phyloP scores from a whole-genome alignment of 2,888 invertebrate species.

The Andrena minutula region DNA sequence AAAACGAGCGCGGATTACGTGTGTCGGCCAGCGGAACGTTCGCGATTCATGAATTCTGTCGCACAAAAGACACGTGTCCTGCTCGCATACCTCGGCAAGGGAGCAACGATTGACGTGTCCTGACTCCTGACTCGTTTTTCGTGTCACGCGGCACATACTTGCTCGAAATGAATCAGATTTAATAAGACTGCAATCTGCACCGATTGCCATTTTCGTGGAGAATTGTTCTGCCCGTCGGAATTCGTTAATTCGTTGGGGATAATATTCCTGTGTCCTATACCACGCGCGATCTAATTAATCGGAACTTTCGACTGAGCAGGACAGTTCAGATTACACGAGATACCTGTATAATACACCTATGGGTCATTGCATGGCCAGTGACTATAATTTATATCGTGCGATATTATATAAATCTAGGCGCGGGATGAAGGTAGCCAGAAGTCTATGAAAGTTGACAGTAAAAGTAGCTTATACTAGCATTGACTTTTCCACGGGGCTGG shows the following conservation, averaged over 20 bases:
- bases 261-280: neutral
- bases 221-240: neutral
- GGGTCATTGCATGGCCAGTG: neutral
- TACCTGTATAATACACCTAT: neutral
- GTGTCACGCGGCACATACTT: neutral
- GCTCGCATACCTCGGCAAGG: slow-evolving; percentile 23
- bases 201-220: neutral
- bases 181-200: neutral
- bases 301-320: slow-evolving; percentile 20
- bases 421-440: slow-evolving; percentile 24
- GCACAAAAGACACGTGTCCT: slow-evolving; percentile 33
- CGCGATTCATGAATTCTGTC: slow-evolving; percentile 34
- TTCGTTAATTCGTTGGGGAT: neutral
- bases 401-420: slow-evolving; percentile 43
- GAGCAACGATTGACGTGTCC: slow-evolving; percentile 30
- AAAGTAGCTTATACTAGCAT: slow-evolving; percentile 30
- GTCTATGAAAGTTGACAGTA: slow-evolving; percentile 43
- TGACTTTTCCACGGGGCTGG: neutral
- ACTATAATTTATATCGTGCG: slow-evolving; percentile 18
- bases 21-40: slow-evolving; percentile 1
- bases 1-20: slow-evolving; percentile 19
- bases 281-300: slow-evolving; percentile 1
- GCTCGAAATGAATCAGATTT: neutral
- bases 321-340: slow-evolving; percentile 17
- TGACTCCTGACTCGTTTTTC: slow-evolving; percentile 21